phyloP scores from a whole-genome alignment of 2,888 invertebrate genomes.

The Uropetala carovei region DNA sequence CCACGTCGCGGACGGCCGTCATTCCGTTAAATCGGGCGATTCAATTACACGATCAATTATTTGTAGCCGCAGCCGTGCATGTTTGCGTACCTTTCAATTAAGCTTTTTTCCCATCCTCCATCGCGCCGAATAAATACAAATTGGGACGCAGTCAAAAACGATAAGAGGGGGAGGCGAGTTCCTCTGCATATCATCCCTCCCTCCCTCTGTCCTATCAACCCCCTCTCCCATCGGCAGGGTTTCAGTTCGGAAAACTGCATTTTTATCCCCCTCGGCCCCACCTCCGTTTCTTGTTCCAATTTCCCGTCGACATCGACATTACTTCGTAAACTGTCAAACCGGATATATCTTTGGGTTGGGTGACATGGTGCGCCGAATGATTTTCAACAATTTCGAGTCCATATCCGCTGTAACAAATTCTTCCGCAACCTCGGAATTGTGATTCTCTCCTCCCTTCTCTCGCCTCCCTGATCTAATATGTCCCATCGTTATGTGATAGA shows the following conservation, averaged over 20 bases:
- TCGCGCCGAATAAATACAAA: slow-evolving; percentile 28
- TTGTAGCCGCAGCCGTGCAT: slow-evolving; percentile 39
- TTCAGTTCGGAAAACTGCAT: background rate
- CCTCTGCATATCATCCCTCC: background rate
- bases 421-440: background rate
- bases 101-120: slow-evolving; percentile 16
- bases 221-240: background rate
- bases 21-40: slow-evolving; percentile 49
- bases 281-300: slow-evolving; percentile 27
- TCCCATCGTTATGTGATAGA: no score
- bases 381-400: slow-evolving; percentile 4
- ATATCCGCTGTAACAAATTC: background rate
- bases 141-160: background rate
- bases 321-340: slow-evolving; percentile 58
- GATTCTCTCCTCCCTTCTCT: no score
- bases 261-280: background rate
- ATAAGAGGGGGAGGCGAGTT: background rate
- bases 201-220: background rate
- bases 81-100: slow-evolving; percentile 61
- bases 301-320: slow-evolving; percentile 45
- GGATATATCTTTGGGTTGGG: background rate
- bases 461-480: no score
- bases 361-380: slow-evolving; percentile 16
- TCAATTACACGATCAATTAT: slow-evolving; percentile 62
- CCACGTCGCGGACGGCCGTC: slow-evolving; percentile 14